phyloP scores from a whole-genome alignment of 2,888 invertebrate species.

The Cryptus viduatorius region DNA sequence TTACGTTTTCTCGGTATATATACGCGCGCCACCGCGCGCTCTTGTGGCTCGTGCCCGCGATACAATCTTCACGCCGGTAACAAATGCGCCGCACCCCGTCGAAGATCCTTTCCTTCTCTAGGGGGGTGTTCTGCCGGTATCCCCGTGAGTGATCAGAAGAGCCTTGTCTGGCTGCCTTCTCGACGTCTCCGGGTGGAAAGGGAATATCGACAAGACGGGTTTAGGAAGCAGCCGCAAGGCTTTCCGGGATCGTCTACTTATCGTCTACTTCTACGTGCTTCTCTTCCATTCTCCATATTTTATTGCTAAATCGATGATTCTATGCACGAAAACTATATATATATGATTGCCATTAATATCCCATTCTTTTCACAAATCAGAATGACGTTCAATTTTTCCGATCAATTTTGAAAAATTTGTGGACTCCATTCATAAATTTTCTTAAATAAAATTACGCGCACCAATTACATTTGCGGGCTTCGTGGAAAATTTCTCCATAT shows the following conservation, averaged over 20 bases:
- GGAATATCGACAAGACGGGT: constrained; percentile 40
- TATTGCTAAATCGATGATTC: background rate
- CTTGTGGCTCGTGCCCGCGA: constrained; percentile 63
- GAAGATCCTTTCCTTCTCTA: background rate
- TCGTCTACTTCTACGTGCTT: background rate
- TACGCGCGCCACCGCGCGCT: constrained; percentile 39
- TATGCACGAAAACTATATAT: background rate
- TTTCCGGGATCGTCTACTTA: background rate
- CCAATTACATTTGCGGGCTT: no score
- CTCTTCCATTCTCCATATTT: background rate
- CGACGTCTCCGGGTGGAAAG: background rate
- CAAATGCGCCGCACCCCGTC: constrained; percentile 59
- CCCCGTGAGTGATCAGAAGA: constrained; percentile 48
- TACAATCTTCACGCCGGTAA: constrained; percentile 62
- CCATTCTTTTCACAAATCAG: background rate
- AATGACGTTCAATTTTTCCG: no score
- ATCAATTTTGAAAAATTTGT: no score
- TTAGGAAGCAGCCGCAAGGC: constrained; percentile 23
- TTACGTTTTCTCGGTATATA: background rate
- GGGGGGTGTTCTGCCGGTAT: constrained; percentile 23
- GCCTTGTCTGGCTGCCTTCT: constrained; percentile 33
- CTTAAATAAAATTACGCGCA: no score
- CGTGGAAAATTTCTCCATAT: no score
- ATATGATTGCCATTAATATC: background rate
- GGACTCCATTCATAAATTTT: no score